Base-by-base conservation (phyloP, 30 jellyfish, hydroid and myxozoan species). In the Aurelia coerulea region DNA sequence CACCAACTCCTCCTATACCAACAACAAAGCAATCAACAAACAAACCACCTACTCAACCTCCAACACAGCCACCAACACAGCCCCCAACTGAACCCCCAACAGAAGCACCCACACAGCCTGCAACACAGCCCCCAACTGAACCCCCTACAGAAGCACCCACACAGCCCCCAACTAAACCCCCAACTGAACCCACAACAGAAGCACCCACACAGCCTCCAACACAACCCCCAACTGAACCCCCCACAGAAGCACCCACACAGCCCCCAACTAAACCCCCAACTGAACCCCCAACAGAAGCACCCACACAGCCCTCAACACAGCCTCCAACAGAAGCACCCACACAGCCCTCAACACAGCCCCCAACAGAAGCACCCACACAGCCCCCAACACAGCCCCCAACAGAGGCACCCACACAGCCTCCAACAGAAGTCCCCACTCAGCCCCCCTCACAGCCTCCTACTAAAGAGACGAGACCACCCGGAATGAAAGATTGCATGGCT, bases 51-150 rank as follows among this genome's bases (percentile, higher is more conserved):
- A 60, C 80, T 23, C 58, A 19, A 2, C 73, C 78, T 6, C 87
- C 88, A 15, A 3, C 71, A 17, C 33, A 72, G 3, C 51, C 75
- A 0, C 72, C 74, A 17, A 62, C 76, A 8, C 58, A 65, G 16
- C 50, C 79, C 23, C 78, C 88, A 12, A 60, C 83, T 41, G n/a
- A 51, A 5, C 41, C 83, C 39, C 83, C 78, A 46, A 79, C 90
- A 6, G 60, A 66, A 29, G 31, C 79, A 4, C 60, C 73, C 2
- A 80, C 90, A 3, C 63, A 64, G 37, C 73, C 52, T 0, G 54
- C 71, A 0, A 72, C 53, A 54, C 83, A 75, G 10, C 62, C 68
- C 6, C 62, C 74, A 46, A 80, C 90, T 0, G 2, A 46, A 0
- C 62, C 90, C 2, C 75, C 91, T 1, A 60, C 80, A 1, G 65